Percentiles rank a stretch among this genome's conserved stretches.
phyloP scores from a whole-genome alignment of 2,113 vertebrate genomes.

The Microcebus lehilahytsara region DNA sequence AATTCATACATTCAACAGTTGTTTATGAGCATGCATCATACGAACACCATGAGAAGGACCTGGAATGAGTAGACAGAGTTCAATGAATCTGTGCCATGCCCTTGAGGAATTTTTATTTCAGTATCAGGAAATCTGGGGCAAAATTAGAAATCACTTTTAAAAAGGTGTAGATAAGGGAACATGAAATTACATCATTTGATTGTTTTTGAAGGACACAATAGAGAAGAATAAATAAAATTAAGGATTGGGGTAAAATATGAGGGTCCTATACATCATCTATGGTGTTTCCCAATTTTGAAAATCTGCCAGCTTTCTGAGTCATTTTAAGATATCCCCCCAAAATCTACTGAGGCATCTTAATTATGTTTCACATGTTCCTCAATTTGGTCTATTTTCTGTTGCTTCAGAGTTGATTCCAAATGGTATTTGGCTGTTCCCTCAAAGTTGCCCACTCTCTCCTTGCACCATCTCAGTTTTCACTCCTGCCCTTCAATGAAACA shows the following conservation, averaged over 20 bases:
- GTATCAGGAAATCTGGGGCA: background rate
- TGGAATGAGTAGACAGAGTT: rapidly evolving
- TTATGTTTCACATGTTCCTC: rapidly evolving
- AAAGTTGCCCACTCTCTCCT: too few species aligned
- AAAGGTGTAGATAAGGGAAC: background rate
- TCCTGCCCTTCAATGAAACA: background rate
- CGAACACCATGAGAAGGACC: background rate
- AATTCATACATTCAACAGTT: background rate
- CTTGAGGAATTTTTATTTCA: background rate
- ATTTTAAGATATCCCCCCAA: background rate
- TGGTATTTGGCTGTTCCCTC: background rate
- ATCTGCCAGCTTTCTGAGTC: background rate
- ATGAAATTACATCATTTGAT: background rate
- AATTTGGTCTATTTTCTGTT: background rate
- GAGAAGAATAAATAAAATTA: background rate
- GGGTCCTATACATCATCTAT: background rate
- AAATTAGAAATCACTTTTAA: background rate
- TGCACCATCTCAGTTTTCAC: background rate
- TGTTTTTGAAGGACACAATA: background rate
- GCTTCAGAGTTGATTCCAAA: background rate
- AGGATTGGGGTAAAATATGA: background rate
- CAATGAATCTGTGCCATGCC: background rate
- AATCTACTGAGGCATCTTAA: background rate
- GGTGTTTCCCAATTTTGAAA: background rate
- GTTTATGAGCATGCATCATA: background rate